A percentile compares a stretch with the other conserved stretches of the same genome.
These are phyloP conservation scores for Apogon hyalosoma DNA, from an alignment of 2,797 vertebrate genomes.

Conservation along the genomic window DNA sequence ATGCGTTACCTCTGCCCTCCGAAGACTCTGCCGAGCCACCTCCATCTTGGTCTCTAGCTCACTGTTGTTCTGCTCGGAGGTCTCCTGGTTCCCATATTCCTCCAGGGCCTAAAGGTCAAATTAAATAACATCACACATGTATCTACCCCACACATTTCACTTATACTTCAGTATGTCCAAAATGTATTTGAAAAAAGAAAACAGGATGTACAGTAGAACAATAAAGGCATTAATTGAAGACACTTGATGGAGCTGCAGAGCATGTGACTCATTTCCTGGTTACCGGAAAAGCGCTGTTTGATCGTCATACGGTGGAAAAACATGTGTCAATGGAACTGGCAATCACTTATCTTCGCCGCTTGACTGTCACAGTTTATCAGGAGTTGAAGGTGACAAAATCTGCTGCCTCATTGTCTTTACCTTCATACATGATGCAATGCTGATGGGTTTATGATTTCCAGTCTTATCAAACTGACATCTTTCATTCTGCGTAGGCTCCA, in stretches of 20 bases:
- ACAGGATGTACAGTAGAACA: slow-evolving; percentile 6
- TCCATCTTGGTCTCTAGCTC: slow-evolving; percentile 94
- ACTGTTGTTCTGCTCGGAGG: slow-evolving; percentile 84
- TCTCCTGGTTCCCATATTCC: slow-evolving; percentile 87
- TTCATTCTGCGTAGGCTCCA: too few species aligned
- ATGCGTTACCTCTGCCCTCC: slow-evolving; percentile 91
- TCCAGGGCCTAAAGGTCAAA: slow-evolving; percentile 84
- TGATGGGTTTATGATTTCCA: slow-evolving; percentile 24
- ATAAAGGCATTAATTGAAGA: neutral
- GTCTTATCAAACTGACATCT: slow-evolving; percentile 1
- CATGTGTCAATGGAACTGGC: neutral
- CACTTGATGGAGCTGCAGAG: neutral
- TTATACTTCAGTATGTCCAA: neutral
- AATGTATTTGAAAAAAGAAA: neutral
- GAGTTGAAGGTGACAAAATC: neutral
- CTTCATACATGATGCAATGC: neutral
- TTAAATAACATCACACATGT: too few species aligned
- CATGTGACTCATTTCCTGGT: slow-evolving; percentile 45
- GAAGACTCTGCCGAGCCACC: slow-evolving; percentile 90
- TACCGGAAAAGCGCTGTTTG: slow-evolving; percentile 17
- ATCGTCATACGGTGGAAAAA: slow-evolving; percentile 1
- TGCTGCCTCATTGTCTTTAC: slow-evolving; percentile 7
- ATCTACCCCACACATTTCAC: too few species aligned
- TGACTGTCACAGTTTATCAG: neutral
- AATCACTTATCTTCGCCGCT: slow-evolving; percentile 1